Base-by-base conservation (phyloP, 2,888 invertebrate genomes). In the Rutpela maculata region DNA sequence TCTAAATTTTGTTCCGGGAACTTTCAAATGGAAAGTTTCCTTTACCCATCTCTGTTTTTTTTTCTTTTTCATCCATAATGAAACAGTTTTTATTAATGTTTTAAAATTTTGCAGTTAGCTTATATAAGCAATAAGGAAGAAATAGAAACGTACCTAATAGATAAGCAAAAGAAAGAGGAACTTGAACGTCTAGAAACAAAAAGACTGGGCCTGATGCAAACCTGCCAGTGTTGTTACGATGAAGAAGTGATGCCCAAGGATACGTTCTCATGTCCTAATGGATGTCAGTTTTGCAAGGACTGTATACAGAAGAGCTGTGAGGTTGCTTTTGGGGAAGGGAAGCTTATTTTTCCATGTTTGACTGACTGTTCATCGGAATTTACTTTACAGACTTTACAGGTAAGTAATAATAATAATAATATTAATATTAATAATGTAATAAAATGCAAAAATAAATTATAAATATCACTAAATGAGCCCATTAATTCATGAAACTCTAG, bases 151-250 rank as follows among this genome's bases (percentile, higher is more conserved):
- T 85, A 83, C 68, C 60, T 89, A 0, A 73, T 84, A 60, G 75
- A 79, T 10, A 80, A 82, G 72, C 81, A 86, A 74, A 74, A 79
- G 19, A 57, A 82, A 31, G 82, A 83, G 43, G 63, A 81, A 59
- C 5, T 78, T 15, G 85, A 84, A 71, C 80, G 85, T 9, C 43
- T 76, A 65, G 69, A 80, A 35, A 91, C 91, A 0, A 89, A 88
- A 83, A 79, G 81, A 71, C 84, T 84, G 18, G 89, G 89, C 17
- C 83, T 90, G 35, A 85, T 92, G 78, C 81, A 89, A 38, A 90
- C 90, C 17, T 93, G 93, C 85, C 82, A 85, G n/a, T 92, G 92
- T 84, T 93, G 93, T 84, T 93, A 80, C 78, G 91, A 92, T 80
- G 91, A 92, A 70, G 91, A 92, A 81, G 88, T 91, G 17, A 86